Evolutionary conservation across 2,113 vertebrate species (phyloP).

Genomic region (Dicrurus megarhynchus): DNA sequence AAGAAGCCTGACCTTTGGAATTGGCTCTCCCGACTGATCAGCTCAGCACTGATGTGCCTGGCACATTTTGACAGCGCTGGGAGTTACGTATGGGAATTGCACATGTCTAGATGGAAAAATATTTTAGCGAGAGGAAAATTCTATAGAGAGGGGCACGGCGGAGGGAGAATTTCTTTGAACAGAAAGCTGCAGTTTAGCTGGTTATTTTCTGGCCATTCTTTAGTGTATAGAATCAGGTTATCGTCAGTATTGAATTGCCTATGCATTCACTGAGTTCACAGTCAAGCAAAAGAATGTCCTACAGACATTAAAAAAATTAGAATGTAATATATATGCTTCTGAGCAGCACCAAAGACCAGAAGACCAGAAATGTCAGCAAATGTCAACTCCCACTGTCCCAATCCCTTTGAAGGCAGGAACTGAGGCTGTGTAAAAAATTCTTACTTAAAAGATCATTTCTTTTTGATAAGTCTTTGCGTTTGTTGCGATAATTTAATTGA

Average conservation of each 20-base stretch:
- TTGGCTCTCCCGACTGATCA: slow-evolving; percentile 38
- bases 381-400: background rate
- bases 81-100: slow-evolving; percentile 35
- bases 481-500: background rate
- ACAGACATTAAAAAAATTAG: background rate
- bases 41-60: slow-evolving; percentile 35
- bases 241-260: background rate
- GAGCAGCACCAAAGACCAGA: background rate
- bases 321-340: background rate
- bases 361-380: background rate
- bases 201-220: background rate
- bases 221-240: background rate
- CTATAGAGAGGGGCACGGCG: background rate
- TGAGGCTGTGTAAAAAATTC: background rate
- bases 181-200: background rate
- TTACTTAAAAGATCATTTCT: background rate
- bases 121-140: background rate
- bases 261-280: background rate
- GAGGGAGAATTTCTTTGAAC: background rate
- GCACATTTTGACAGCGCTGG: slow-evolving; percentile 35
- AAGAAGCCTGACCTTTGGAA: slow-evolving; percentile 60
- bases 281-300: background rate
- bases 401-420: background rate
- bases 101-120: slow-evolving; percentile 36
- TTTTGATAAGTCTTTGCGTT: background rate